Conservation (phyloP, 2,113 vertebrate genomes). For the Potamarius usumacintae region DNA sequence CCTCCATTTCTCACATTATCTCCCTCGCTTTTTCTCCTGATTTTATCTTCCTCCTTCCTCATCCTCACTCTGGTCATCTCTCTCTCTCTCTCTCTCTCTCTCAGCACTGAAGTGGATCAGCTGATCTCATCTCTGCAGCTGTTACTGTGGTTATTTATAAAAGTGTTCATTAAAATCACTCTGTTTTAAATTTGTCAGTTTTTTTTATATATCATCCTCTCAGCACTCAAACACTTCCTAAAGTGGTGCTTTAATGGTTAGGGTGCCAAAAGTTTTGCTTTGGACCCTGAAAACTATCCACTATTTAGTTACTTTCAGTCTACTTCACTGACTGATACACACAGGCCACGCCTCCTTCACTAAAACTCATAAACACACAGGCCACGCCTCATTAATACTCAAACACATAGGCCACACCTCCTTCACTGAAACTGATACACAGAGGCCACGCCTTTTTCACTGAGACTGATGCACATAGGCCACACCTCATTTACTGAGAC, state of each 20-base stretch:
- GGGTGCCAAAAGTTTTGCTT: neutral
- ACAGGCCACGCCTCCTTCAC: neutral
- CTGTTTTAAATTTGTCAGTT: neutral
- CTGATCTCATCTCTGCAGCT: slow-evolving; percentile 45
- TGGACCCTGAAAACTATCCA: neutral
- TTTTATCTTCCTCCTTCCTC: neutral
- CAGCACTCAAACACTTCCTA: neutral
- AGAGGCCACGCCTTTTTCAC: neutral
- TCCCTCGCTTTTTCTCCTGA: no score
- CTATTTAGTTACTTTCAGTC: neutral
- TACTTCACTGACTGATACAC: neutral
- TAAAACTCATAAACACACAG: neutral
- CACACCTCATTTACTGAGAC: neutral
- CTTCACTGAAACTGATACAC: neutral
- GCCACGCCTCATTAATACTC: neutral
- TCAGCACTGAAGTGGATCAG: slow-evolving; percentile 42
- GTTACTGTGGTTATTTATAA: slow-evolving; percentile 52
- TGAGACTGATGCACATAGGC: neutral
- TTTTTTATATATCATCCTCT: slow-evolving; percentile 9
- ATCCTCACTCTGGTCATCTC: slow-evolving; percentile 10
- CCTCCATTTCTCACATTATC: neutral
- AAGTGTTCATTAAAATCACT: slow-evolving; percentile 37
- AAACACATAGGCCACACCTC: neutral
- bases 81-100: slow-evolving; percentile 13
- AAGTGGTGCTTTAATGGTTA: neutral